Evolutionary conservation across 2,797 vertebrate species (phyloP), one percentile per base, ranked within the genome.

Genomic region (Cyclura pinguis): DNA sequence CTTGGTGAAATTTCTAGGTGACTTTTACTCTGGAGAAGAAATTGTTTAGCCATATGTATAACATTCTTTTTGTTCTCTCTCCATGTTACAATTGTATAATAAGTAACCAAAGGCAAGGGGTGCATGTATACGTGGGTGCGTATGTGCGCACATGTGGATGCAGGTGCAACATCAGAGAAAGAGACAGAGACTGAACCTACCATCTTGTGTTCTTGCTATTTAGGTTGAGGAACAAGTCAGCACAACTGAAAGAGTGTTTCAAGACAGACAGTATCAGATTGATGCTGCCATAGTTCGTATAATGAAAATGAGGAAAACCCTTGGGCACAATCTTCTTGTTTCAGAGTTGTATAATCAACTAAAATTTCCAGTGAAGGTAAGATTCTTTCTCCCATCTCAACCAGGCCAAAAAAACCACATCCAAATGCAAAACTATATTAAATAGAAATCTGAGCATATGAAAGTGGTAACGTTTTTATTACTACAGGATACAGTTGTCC

Each of bases 291-390:
- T 98, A 22, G 98, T 99, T 27, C 98, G 98, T 88, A 98, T 98
- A 95, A 99, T 99, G 98, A 99, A 99, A 97, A 99, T 99, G 98
- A 98, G 99, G 83, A 99, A 99, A 95, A 99, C 98, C 1, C 98
- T 99, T 14, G 98, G 98, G 85, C 98, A 99, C 94, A 99, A 98
- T 88, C 97, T 99, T 18, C 98, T 99, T n/a, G 98, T 99, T 78
- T 99, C 98, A 3, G 98, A 99, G 93, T 95, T 99, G 90, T 99
- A 99, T 96, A 99, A 99, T 96, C 98, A 99, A 95, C 97, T 99
- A 90, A 99, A 98, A 96, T 99, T 99, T 95, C 98, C 98, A 0
- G 98, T 99, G 50, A 99, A 99, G 98, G 98, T 99, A 78, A 80
- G n/a, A 6, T 52, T 57, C 24, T 62, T 38, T n/a, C 16, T 22